phyloP scores from a whole-genome alignment of 2,888 invertebrate genomes.

The Pammene aurita region DNA sequence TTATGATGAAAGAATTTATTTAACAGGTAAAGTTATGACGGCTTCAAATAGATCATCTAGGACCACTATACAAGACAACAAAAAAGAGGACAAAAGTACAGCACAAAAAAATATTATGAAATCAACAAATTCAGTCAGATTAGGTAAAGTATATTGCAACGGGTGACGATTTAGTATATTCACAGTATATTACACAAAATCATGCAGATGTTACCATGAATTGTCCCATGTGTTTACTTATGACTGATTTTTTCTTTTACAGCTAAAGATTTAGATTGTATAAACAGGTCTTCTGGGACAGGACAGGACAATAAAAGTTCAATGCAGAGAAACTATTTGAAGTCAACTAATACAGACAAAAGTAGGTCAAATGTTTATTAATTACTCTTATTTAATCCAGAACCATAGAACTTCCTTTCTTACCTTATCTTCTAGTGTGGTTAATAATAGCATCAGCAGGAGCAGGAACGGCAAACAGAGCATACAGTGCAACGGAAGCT shows the following conservation, averaged over 20 bases:
- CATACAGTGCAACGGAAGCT: no score
- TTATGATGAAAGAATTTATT: background rate
- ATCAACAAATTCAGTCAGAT: background rate
- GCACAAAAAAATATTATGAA: background rate
- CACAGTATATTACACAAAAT: background rate
- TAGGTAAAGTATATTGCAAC: slow-evolving; percentile 3
- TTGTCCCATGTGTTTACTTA: background rate
- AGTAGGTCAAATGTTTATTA: slow-evolving; percentile 3
- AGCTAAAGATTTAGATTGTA: background rate
- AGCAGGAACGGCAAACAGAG: no score
- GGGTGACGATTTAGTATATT: no score
- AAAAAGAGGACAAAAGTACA: slow-evolving; percentile 32
- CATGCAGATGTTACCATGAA: background rate
- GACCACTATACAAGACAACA: slow-evolving; percentile 47
- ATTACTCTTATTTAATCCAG: background rate
- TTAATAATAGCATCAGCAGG: no score
- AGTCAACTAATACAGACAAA: background rate
- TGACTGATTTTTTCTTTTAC: background rate
- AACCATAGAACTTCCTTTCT: no score
- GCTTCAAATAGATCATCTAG: slow-evolving; percentile 41
- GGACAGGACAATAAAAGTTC: slow-evolving; percentile 45
- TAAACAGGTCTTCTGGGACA: slow-evolving; percentile 43
- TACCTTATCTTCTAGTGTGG: no score
- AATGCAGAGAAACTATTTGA: slow-evolving; percentile 5
- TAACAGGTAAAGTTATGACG: background rate